phyloP scores from a whole-genome alignment of 2,113 vertebrate genomes.

The Brevimyrus niger region DNA sequence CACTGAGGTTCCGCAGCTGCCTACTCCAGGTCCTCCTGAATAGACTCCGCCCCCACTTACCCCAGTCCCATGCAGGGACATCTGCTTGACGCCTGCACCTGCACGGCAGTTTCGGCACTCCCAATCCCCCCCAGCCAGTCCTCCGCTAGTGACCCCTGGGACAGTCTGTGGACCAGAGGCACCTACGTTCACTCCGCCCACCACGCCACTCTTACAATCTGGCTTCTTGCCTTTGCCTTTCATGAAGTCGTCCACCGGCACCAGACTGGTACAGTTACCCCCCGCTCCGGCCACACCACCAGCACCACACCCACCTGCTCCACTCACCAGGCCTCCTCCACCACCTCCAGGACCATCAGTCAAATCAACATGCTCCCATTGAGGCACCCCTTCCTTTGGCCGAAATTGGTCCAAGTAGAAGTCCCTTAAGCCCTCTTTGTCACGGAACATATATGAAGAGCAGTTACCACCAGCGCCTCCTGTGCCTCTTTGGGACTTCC shows the following conservation, averaged over 20 bases:
- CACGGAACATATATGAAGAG: constrained; percentile 72
- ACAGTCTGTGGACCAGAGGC: constrained; percentile 57
- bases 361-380: constrained; percentile 89
- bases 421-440: constrained; percentile 91
- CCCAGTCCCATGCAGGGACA: constrained; percentile 41
- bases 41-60: constrained; percentile 23
- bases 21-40: constrained; percentile 46
- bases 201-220: constrained; percentile 51
- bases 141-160: constrained; percentile 58
- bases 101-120: constrained; percentile 62
- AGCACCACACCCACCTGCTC: constrained; percentile 57
- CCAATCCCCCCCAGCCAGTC: constrained; percentile 67
- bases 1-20: constrained; percentile 65
- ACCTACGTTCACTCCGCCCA: constrained; percentile 40
- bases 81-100: constrained; percentile 43
- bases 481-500: constrained; percentile 53
- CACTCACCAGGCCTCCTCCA: constrained; percentile 46
- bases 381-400: constrained; percentile 83
- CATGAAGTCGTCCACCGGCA: constrained; percentile 69
- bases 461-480: constrained; percentile 50
- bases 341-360: constrained; percentile 52
- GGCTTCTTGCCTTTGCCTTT: constrained; percentile 67
- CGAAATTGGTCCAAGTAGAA: constrained; percentile 95
- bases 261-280: constrained; percentile 64
- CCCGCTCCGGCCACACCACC: constrained; percentile 58